Base-by-base conservation (phyloP, 2,113 vertebrate genomes). In the Lampris incognitus region DNA sequence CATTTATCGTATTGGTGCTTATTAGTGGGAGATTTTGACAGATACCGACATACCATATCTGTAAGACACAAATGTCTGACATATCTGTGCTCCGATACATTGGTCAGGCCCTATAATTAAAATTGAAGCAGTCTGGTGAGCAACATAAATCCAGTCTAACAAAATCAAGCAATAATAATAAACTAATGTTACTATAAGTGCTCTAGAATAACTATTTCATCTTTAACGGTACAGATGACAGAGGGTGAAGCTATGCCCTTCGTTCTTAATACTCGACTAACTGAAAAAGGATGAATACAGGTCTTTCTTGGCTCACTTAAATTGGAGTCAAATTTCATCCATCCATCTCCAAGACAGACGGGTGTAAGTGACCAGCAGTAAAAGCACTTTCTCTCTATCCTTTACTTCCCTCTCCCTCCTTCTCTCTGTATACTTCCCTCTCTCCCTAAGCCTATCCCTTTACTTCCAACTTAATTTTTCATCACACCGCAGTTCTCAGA, bases 291-390 rank as follows among this genome's bases (percentile, higher is more conserved):
- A 79, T 60, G 62, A 77, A 75, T 42, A 68, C 44, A 57, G 70
- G 37, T 59, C 72, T 78, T 64, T 81, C 75, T 69, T 51, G 72
- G 50, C 52, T 68, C 69, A 56, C 64, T 81, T 77, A 71, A 73
- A 79, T 38, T 50, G 79, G 57, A 79, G 70, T 83, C 74, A 71
- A 82, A 80, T 81, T 86, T 92, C 81, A 79, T 75, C 74, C 55
- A 72, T 87, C 86, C 80, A 70, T 87, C 85, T 86, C 51, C 44
- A 24, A 83, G 86, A 85, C 58, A 74, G 85, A 87, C 85, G 84
- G 83, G 76, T 84, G 78, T 87, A 89, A 89, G 76, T 69, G 76
- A 81, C 69, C 54, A 39, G 70, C 83, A 79, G 79, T 82, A 84
- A 85, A 87, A 88, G 75, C 88, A 74, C 85, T 85, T 74, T 67